Percentiles rank a stretch among this genome's conserved stretches.
Evolutionary conservation across 2,113 vertebrate genomes (phyloP).

Genomic region (Saccopteryx leptura): DNA sequence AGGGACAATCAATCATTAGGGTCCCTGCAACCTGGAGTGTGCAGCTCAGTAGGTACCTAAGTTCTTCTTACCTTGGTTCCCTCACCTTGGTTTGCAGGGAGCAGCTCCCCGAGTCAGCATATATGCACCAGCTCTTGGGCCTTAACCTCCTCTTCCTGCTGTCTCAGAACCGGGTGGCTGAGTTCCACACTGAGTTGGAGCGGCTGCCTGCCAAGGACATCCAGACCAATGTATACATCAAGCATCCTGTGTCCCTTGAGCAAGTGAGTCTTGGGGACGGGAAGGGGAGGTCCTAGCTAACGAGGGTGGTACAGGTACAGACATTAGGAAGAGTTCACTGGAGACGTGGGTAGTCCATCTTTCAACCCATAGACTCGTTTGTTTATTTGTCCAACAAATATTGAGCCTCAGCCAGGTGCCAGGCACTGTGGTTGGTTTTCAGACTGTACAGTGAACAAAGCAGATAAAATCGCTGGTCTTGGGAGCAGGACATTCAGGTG

Average conservation of each 20-base stretch:
- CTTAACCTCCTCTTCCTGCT: conserved; percentile 97
- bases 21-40: not conserved
- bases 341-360: not conserved
- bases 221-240: conserved; percentile 97
- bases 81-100: conserved; percentile 86
- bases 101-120: conserved; percentile 94
- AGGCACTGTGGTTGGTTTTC: not conserved
- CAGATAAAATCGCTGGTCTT: not conserved
- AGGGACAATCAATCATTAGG: not conserved
- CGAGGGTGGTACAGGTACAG: not conserved
- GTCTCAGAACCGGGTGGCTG: conserved; percentile 97
- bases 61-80: conserved; percentile 24
- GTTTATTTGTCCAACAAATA: not conserved
- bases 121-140: conserved; percentile 96
- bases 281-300: not conserved
- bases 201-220: conserved; percentile 95
- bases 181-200: conserved; percentile 98
- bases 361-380: not conserved
- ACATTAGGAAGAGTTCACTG: not conserved
- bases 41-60: not conserved
- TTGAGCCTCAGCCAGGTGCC: not conserved
- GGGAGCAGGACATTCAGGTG: not conserved
- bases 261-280: conserved; percentile 82
- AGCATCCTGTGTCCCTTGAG: conserved; percentile 96
- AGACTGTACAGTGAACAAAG: not conserved